phyloP scores from a whole-genome alignment of 2,888 invertebrate genomes.

The Corythucha ciliata region DNA sequence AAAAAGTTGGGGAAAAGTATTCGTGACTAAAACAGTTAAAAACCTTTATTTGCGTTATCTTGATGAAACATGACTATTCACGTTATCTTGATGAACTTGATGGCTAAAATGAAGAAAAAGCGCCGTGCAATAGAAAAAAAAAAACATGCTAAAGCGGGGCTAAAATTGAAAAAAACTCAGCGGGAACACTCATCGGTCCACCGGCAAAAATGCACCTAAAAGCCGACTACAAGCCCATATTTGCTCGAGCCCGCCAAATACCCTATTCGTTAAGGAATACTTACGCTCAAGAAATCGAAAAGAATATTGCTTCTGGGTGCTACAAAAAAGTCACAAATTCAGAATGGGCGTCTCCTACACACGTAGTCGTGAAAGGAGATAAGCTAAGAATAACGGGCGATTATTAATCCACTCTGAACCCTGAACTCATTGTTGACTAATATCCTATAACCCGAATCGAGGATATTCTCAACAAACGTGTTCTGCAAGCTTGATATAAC shows the following conservation, averaged over 20 bases:
- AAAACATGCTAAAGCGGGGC: too few species aligned
- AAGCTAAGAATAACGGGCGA: constrained; percentile 30
- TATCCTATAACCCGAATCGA: constrained; percentile 20
- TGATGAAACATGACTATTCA: too few species aligned
- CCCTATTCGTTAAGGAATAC: constrained; percentile 6
- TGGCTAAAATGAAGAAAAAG: too few species aligned
- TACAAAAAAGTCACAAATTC: constrained; percentile 32
- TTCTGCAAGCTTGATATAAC: constrained; percentile 15
- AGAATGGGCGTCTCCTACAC: constrained; percentile 15
- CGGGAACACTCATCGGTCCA: constrained; percentile 12
- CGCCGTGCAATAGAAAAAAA: too few species aligned
- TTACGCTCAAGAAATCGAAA: background rate
- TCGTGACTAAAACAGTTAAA: too few species aligned
- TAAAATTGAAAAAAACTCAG: too few species aligned
- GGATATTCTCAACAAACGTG: constrained; percentile 13
- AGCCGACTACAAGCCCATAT: background rate
- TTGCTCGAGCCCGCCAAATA: constrained; percentile 9
- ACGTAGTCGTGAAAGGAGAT: constrained; percentile 25
- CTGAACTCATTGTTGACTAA: constrained; percentile 13
- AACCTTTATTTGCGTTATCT: too few species aligned
- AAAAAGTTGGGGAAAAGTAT: too few species aligned
- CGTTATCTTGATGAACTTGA: too few species aligned
- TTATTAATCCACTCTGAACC: constrained; percentile 24
- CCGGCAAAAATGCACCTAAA: background rate
- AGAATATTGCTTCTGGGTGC: constrained; percentile 26